Evolutionary conservation across 1,140 invertebrate genomes (phyloP), one percentile per base, ranked within the genome.

Genomic region (Adoxophyes honmai): DNA sequence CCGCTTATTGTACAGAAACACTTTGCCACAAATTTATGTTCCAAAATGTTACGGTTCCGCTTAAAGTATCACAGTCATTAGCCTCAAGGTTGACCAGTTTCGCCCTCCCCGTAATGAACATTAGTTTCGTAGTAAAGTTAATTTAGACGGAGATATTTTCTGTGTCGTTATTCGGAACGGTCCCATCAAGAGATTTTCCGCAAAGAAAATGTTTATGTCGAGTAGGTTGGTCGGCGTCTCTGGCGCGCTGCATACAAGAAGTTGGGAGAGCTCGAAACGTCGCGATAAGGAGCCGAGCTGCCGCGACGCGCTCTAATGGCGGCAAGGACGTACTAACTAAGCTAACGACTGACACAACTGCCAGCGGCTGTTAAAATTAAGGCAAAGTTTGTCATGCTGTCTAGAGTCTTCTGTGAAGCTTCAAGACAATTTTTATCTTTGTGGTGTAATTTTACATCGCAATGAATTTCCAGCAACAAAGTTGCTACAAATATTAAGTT

Each of bases 261-360:
- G 42, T 48, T 48, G 42, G 42, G 21, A 48, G 42, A 48, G n/a
- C 42, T 48, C 42, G 18, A 48, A 48, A 48, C 42, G 42, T 48
- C 18, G 42, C 18, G 42, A 48, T 48, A 48, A 48, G 42, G 13
- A 48, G 18, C 16, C 18, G 42, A 48, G 42, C 42, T n/a, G 21
- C 21, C 42, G 42, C 42, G 42, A 48, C 16, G 21, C 42, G 42
- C 10, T 11, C 42, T 48, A 48, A 48, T 48, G 42, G 42, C 42
- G 18, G 42, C 42, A 48, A 33, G 42, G 42, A 48, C 18, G 42
- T 28, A 48, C 42, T 48, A 48, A 48, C 42, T 48, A 48, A 48
- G 42, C 42, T 48, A 48, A 48, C 42, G 42, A 48, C 42, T 48
- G 42, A 48, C 42, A 48, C 42, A 48, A 48, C 42, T 48, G 18